Evolutionary conservation across 1,140 invertebrate species (phyloP).

Genomic region (Drosophila hydei): DNA sequence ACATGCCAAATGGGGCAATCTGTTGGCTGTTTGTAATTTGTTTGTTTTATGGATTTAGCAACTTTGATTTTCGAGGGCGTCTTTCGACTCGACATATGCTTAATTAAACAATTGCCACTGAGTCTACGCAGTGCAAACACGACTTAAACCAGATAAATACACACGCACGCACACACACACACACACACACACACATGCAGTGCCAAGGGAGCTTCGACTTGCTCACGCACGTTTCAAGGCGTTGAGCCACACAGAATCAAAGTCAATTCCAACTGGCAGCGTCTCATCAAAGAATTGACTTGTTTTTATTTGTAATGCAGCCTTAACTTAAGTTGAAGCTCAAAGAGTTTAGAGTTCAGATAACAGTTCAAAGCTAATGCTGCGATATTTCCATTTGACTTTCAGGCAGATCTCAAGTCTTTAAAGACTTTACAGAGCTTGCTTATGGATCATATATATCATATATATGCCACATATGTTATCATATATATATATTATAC

Average conservation of each 20-base stretch:
- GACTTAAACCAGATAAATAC: constrained; percentile 31
- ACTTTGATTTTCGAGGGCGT: constrained; percentile 49
- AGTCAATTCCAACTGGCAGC: constrained; percentile 13
- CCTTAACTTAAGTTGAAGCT: too few species aligned
- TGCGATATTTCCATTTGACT: too few species aligned
- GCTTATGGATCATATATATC: too few species aligned
- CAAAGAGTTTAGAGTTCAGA: too few species aligned
- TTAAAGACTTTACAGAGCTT: too few species aligned
- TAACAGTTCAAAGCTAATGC: too few species aligned
- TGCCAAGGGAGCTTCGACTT: constrained; percentile 11
- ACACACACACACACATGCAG: constrained; percentile 11
- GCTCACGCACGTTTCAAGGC: neutral
- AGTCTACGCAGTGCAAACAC: constrained; percentile 35
- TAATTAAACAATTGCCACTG: constrained; percentile 67
- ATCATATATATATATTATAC: too few species aligned
- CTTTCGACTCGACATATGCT: constrained; percentile 50
- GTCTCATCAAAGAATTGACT: constrained; percentile 36
- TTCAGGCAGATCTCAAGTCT: too few species aligned
- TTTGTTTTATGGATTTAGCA: constrained; percentile 75
- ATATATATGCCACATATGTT: too few species aligned
- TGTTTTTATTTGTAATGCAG: neutral
- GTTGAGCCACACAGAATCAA: constrained; percentile 22
- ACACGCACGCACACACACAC: constrained; percentile 14
- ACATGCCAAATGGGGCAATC: constrained; percentile 39
- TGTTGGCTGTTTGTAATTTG: constrained; percentile 74